These are phyloP conservation scores for Rhinella marina DNA, from an alignment of 2,797 vertebrate genomes.

Conservation along the genomic window DNA sequence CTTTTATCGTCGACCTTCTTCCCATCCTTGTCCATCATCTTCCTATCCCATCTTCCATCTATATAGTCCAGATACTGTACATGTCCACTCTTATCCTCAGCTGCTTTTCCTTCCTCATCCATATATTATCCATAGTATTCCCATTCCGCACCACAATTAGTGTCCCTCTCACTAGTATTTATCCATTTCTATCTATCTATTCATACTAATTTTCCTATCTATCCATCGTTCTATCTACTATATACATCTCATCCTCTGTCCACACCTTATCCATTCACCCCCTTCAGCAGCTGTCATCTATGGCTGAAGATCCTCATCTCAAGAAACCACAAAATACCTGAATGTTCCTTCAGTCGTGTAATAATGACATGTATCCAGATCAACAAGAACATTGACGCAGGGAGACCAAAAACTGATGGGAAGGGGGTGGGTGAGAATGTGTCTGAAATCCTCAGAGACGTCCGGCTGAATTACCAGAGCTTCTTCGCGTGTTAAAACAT, in stretches of 20 bases:
- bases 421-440: background rate
- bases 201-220: no score
- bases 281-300: background rate
- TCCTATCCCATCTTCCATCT: no score
- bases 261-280: background rate
- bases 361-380: background rate
- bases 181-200: no score
- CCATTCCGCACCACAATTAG: no score
- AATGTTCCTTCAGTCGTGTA: background rate
- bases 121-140: no score
- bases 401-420: background rate
- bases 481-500: constrained; percentile 22
- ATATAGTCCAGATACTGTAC: no score
- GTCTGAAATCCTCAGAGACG: constrained; percentile 27
- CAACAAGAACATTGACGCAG: constrained; percentile 5
- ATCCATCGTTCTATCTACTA: background rate
- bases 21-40: no score
- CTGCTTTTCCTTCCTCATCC: no score
- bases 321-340: background rate
- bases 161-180: no score
- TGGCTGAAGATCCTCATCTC: background rate
- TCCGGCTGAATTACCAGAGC: background rate
- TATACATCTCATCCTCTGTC: background rate
- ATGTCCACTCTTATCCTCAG: no score
- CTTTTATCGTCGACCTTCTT: no score